These are phyloP conservation scores for Spea bombifrons DNA, from an alignment of 2,113 vertebrate genomes.

Conservation along the genomic window DNA sequence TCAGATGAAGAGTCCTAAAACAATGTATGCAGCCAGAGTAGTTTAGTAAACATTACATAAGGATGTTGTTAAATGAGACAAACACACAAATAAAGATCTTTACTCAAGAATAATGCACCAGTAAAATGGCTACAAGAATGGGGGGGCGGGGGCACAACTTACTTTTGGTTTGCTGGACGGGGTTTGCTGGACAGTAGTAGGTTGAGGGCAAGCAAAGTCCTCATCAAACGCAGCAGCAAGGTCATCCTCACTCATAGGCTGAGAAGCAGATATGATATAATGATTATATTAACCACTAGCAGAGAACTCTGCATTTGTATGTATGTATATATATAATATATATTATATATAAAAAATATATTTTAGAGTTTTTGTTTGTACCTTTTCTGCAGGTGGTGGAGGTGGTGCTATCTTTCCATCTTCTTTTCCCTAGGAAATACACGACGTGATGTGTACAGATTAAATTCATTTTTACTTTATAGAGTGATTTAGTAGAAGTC, in stretches of 20 bases:
- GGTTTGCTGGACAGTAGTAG: slow-evolving; percentile 47
- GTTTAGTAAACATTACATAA: background rate
- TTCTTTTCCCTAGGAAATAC: slow-evolving; percentile 62
- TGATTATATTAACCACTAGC: too few species aligned
- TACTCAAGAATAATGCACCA: background rate
- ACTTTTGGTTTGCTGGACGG: slow-evolving; percentile 55
- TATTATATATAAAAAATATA: background rate
- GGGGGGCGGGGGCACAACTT: slow-evolving; percentile 24
- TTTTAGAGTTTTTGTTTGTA: background rate
- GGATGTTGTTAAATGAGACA: too few species aligned
- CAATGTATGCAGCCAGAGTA: background rate
- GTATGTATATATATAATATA: too few species aligned
- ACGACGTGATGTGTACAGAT: slow-evolving; percentile 43
- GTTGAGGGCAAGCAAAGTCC: slow-evolving; percentile 54
- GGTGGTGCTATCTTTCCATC: slow-evolving; percentile 44
- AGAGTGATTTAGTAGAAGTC: too few species aligned
- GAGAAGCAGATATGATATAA: background rate
- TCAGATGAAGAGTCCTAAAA: slow-evolving; percentile 38
- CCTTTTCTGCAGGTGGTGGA: slow-evolving; percentile 45
- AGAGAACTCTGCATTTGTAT: too few species aligned
- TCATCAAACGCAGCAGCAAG: slow-evolving; percentile 65
- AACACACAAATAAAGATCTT: background rate
- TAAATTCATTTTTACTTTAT: background rate
- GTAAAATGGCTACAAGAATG: background rate
- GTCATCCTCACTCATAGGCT: slow-evolving; percentile 64